Evolutionary conservation across 2,888 invertebrate species (phyloP), one percentile per base, ranked within the genome.

Genomic region (Scaeva pyrastri): DNA sequence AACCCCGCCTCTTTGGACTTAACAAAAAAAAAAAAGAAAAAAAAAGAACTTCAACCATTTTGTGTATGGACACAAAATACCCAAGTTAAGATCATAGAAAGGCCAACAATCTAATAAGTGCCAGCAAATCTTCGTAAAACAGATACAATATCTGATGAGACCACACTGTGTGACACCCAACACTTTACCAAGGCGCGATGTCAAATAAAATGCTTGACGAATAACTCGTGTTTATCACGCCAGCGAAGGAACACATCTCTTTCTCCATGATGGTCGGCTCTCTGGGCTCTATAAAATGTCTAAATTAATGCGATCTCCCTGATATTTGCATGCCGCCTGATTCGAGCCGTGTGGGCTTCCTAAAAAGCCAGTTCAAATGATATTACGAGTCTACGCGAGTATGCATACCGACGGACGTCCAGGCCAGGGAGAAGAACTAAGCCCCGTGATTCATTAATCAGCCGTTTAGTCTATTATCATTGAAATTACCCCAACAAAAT

Each of bases 401-500:
- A n/a, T n/a, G 31, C 23, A 26, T n/a, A n/a, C n/a, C n/a, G n/a
- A 26, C 26, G 26, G 26, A 31, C 31, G 31, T 31, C 31, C 31
- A 31, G 31, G n/a, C 56, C 77, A 26, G 12, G 74, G 41, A 43
- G 70, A 58, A 71, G 21, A 55, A 60, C 41, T 82, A 74, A 86
- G 64, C 81, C 71, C 56, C 52, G 21, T 77, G 81, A 77, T 86
- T 81, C 86, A 86, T 86, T 86, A 82, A 86, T 82, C 86, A 82
- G 86, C 58, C 74, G 73, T 82, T 86, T 82, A 74, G 71, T 50
- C 82, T 43, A 86, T 86, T 86, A 86, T 86, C 81, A 86, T 86
- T 86, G 86, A 86, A 86, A 86, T 86, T 70, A 74, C 64, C 14
- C 10, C 31, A 70, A 83, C 66, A 82, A 76, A 76, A 73, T 19